A percentile compares a stretch with the other conserved stretches of the same genome.
Conservation (phyloP, 2,113 vertebrate genomes). For the Suricata suricatta region DNA sequence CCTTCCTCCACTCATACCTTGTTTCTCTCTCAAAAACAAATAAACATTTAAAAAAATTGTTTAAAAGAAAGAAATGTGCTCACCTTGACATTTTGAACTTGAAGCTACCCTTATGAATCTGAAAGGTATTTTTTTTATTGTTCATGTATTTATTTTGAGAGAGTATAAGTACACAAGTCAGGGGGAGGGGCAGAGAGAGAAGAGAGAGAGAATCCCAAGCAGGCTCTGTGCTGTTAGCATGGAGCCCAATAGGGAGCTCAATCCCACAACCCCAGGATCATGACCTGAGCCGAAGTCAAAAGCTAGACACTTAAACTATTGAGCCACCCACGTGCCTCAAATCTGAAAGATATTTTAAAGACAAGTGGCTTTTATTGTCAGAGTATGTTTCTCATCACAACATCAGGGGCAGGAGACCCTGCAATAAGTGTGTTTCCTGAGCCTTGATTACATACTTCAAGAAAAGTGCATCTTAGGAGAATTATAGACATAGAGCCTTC, state of each 20-base stretch:
- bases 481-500: not conserved
- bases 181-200: too few species aligned
- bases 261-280: too few species aligned
- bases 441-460: not conserved
- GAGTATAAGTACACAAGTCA: too few species aligned
- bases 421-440: not conserved
- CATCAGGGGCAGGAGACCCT: not conserved
- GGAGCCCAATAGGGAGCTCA: too few species aligned
- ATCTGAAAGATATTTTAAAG: slow-evolving; percentile 9
- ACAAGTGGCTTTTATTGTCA: not conserved
- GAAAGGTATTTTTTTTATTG: not conserved
- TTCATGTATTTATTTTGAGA: too few species aligned
- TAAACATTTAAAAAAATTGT: too few species aligned
- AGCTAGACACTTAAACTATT: too few species aligned
- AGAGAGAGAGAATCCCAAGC: too few species aligned
- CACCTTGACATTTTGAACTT: not conserved
- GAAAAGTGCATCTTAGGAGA: not conserved
- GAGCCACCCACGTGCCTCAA: not conserved
- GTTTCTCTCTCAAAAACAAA: too few species aligned
- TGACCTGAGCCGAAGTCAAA: too few species aligned
- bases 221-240: too few species aligned
- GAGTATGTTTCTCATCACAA: not conserved
- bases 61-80: not conserved
- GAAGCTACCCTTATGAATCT: not conserved
- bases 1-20: too few species aligned